Conservation (phyloP, 2,797 vertebrate genomes). For the Miichthys miiuy region DNA sequence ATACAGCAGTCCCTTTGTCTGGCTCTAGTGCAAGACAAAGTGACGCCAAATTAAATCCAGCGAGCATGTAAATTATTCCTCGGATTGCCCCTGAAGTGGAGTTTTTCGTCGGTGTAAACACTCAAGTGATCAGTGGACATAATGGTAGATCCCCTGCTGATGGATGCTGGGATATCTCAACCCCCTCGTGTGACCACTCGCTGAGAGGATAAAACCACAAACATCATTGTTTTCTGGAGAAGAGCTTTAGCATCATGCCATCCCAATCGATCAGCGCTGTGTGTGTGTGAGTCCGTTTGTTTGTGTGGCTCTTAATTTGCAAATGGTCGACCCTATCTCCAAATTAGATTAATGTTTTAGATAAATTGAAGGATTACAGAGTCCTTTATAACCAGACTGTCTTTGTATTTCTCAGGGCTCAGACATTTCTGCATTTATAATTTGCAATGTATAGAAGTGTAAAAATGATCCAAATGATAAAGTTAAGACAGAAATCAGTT, state of each 20-base stretch:
- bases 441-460: background rate
- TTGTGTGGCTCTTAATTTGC: slow-evolving; percentile 28
- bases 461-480: background rate
- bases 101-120: slow-evolving; percentile 15
- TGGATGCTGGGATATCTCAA: slow-evolving; percentile 47
- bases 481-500: background rate
- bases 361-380: background rate
- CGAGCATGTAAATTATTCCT: background rate
- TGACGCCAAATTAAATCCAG: background rate
- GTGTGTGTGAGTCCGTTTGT: slow-evolving; percentile 10
- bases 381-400: background rate
- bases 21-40: background rate
- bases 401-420: background rate
- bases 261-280: slow-evolving; percentile 1
- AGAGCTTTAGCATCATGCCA: background rate
- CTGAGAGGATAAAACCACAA: slow-evolving; percentile 58
- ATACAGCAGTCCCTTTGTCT: background rate
- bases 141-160: slow-evolving; percentile 50
- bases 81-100: background rate
- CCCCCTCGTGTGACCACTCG: slow-evolving; percentile 35
- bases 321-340: slow-evolving; percentile 14
- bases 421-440: background rate
- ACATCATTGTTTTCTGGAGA: slow-evolving; percentile 28
- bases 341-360: background rate
- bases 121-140: slow-evolving; percentile 52